Evolutionary conservation across 1,140 invertebrate species (phyloP), one percentile per base, ranked within the genome.

Genomic region (Bathynomus jamesi): DNA sequence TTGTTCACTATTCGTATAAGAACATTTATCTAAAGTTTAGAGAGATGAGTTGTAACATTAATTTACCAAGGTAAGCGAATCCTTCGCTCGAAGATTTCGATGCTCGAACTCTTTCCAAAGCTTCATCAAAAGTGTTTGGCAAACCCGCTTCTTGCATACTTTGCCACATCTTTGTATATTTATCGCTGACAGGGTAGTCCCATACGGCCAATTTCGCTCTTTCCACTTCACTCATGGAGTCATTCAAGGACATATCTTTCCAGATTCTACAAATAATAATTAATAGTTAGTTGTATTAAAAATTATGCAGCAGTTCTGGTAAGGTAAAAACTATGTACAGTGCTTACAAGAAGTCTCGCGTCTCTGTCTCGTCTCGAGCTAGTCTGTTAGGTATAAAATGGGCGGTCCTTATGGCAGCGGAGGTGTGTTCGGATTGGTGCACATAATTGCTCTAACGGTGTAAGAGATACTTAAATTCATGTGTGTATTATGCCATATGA

Each of bases 171-270:
- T 98, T 98, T 0, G 94, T 98, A 82, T 96, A 99, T 79, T 96
- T 98, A 81, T 99, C 95, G 78, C 93, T 95, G 0, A 98, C 94
- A 0, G 96, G 96, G 82, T 98, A 99, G 81, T 99, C 96, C 96
- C 96, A 99, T 0, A 99, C 96, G 0, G 96, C 95, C 13, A 98
- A 81, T 81, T 96, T 94, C 0, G 95, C 91, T 64, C 95, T 83
- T 80, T 98, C 94, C 0, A 94, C 86, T 46, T 94, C 91, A 11
- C 87, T 89, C 21, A 98, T 81, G 69, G 90, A 94, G 81, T 98
- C 95, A 79, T 98, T 96, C 10, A 98, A 83, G 31, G 93, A 95
- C 90, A 99, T 96, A 73, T 96, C 91, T 80, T 97, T 97, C 96
- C 96, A 99, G 76, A 98, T 96, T 78, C 94, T 96, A 79, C 82